phyloP scores from a whole-genome alignment of 2,113 vertebrate species.

The Anarrhichthys ocellatus region DNA sequence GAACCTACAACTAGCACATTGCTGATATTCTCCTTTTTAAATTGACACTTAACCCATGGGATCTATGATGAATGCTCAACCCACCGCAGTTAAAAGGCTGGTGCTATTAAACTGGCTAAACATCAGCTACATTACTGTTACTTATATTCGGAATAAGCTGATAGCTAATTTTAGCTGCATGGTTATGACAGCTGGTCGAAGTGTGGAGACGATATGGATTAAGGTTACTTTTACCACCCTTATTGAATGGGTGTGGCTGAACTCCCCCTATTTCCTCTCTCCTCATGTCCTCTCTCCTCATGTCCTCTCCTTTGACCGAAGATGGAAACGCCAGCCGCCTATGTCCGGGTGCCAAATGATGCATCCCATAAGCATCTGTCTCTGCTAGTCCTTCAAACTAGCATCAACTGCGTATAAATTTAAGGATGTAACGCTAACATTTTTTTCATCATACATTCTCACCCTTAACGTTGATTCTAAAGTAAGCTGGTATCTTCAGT shows the following conservation, averaged over 20 bases:
- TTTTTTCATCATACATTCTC: accelerated
- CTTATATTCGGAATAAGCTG: neutral
- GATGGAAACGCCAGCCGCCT: conserved; percentile 60
- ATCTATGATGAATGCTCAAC: neutral
- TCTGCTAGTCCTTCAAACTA: neutral
- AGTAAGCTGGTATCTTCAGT: neutral
- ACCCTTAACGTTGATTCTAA: neutral
- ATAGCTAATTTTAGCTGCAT: neutral
- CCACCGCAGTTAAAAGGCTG: neutral
- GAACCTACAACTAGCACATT: neutral
- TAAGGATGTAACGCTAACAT: neutral
- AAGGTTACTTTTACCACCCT: conserved; percentile 11
- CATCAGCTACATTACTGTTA: neutral
- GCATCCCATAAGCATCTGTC: conserved; percentile 39
- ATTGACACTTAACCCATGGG: neutral
- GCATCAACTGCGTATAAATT: neutral
- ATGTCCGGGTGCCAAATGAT: conserved; percentile 40
- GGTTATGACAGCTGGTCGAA: neutral
- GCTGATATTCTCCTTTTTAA: neutral
- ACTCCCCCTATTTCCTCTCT: conserved; percentile 30
- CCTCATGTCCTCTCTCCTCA: conserved; percentile 29
- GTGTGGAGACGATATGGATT: neutral
- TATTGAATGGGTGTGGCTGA: conserved; percentile 57
- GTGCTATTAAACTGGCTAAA: neutral
- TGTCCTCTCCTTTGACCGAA: conserved; percentile 61